Conservation (phyloP, 2,113 vertebrate genomes). For the Rallus limicola region DNA sequence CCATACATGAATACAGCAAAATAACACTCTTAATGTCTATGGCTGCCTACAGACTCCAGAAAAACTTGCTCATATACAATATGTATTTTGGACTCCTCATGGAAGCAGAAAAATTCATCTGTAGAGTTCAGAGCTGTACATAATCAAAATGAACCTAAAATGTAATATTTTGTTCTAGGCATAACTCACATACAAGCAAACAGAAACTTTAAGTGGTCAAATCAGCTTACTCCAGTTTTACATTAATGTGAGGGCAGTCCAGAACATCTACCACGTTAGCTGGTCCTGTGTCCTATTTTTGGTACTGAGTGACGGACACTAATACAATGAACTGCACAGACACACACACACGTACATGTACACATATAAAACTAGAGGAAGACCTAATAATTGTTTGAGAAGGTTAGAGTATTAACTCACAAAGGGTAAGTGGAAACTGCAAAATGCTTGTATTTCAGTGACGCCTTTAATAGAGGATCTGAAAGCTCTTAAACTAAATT, state of each 20-base stretch:
- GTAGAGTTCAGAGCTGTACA: not conserved
- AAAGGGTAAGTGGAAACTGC: not conserved
- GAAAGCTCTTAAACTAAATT: not conserved
- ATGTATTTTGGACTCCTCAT: not conserved
- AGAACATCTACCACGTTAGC: not conserved
- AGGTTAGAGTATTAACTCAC: not conserved
- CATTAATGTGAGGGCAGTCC: not conserved
- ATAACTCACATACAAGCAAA: not conserved
- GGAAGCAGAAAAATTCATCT: not conserved
- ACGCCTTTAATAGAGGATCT: not conserved
- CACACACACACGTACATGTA: not conserved
- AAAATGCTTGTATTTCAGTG: not conserved
- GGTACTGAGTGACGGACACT: not conserved
- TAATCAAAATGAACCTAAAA: not conserved
- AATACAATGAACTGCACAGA: not conserved
- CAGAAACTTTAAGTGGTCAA: not conserved
- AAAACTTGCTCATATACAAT: not conserved
- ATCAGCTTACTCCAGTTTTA: not conserved
- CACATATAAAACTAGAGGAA: not conserved
- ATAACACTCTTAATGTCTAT: not conserved
- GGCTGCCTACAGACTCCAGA: conserved; percentile 31
- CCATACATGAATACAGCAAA: conserved; percentile 15
- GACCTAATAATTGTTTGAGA: not conserved
- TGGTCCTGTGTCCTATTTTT: not conserved
- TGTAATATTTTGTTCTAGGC: not conserved